Conservation (phyloP, 1,140 invertebrate genomes). For the Drosophila leontia region DNA sequence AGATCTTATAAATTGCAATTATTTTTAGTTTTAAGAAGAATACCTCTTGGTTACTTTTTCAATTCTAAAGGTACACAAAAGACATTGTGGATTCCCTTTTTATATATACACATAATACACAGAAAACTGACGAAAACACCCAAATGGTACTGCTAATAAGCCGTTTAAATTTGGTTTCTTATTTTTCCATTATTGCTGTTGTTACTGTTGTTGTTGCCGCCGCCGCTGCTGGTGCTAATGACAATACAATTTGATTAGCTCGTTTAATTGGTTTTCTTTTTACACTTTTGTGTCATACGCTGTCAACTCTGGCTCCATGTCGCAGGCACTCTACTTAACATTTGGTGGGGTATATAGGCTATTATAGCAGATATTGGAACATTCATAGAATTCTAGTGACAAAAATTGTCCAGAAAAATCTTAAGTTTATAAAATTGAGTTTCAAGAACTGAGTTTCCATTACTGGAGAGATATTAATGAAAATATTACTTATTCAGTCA, state of each 20-base stretch:
- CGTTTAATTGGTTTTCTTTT: constrained; percentile 76
- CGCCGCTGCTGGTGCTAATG: constrained; percentile 57
- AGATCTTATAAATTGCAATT: background rate
- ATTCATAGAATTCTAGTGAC: too few relatives aligned
- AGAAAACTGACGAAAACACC: constrained; percentile 54
- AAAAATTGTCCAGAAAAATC: too few relatives aligned
- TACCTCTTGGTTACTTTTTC: background rate
- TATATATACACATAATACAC: background rate
- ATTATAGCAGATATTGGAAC: background rate
- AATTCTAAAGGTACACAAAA: constrained; percentile 13
- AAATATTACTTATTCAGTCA: too few relatives aligned
- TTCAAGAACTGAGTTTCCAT: too few relatives aligned
- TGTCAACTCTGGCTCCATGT: constrained; percentile 39
- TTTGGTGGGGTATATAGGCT: background rate
- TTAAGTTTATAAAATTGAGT: too few relatives aligned
- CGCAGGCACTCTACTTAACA: background rate
- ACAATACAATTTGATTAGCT: constrained; percentile 80
- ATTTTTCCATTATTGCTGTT: constrained; percentile 17
- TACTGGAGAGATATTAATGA: too few relatives aligned
- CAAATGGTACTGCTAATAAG: constrained; percentile 78
- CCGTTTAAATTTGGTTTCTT: constrained; percentile 68
- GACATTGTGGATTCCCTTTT: constrained; percentile 13
- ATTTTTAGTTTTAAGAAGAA: background rate
- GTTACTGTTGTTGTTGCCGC: background rate
- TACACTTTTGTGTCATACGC: constrained; percentile 66